Base-by-base conservation (phyloP, 1,140 invertebrate species). In the Bathynomus jamesi region DNA sequence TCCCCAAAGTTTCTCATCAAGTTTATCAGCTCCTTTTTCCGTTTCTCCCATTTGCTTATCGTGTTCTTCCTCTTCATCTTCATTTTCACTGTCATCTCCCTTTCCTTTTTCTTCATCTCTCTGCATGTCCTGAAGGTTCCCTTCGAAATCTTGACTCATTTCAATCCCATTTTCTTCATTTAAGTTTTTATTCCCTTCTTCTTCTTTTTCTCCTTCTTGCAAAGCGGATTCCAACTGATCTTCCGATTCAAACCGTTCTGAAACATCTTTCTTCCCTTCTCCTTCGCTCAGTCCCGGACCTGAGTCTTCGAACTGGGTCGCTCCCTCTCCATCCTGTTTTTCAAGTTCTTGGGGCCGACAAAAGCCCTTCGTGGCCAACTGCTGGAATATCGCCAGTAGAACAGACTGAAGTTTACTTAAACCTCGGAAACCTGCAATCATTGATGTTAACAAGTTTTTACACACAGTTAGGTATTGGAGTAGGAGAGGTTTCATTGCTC, bases 11-110 rank as follows among this genome's bases (percentile, higher is more conserved):
- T 85, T 80, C 77, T 85, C 82, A 79, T 87, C 87, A 75, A 89
- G 85, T 82, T 90, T 90, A 65, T 96, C 92, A 29, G 88, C 88
- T 8, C 87, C 89, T 73, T 91, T 87, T 78, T 91, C 92, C 5
- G 91, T 91, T 71, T 97, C 92, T n/a, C 93, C 95, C 93, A 97
- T 96, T 85, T 97, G 88, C 81, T 96, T 95, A 72, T 97, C 94
- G 0, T 89, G 82, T 76, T 96, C 89, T 13, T 91, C 87, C 62
- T 91, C 86, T 21, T 85, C 82, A 17, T 88, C 84, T 0, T 90
- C 86, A 67, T 88, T 84, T n/a, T 87, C 86, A 72, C 88, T 83
- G 29, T 86, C 84, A 61, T 80, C 79, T 32, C 80, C 76, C 32
- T 89, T 84, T 68, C 90, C 86, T 13, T 88, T 86, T 32, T 90